Conservation (phyloP, 2,888 invertebrate species). For the Agonopterix heracliana region DNA sequence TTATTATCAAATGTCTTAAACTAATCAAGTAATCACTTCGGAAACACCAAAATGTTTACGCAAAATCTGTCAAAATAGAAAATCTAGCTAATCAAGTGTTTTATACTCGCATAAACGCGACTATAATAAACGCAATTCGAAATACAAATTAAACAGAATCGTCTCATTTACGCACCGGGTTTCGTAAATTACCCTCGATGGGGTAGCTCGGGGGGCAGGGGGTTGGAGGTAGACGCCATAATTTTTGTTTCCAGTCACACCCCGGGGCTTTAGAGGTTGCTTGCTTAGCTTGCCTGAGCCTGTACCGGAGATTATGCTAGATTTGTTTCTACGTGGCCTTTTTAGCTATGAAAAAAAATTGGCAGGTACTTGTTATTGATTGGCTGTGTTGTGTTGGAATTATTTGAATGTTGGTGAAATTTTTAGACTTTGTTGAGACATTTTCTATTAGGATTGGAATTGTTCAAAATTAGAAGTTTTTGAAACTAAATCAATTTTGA, state of each 20-base stretch:
- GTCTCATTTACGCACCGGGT: conserved; percentile 31
- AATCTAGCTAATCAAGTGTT: neutral
- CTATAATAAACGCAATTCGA: neutral
- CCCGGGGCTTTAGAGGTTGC: conserved; percentile 24
- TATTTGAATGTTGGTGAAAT: no score
- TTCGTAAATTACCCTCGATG: conserved; percentile 30
- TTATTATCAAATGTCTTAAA: no score
- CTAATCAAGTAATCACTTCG: neutral
- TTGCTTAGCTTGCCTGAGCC: conserved; percentile 9
- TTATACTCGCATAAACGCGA: no score
- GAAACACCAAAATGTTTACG: neutral
- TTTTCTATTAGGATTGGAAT: no score
- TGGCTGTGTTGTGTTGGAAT: no score
- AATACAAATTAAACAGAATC: conserved; percentile 23
- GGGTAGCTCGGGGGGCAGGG: conserved; percentile 9
- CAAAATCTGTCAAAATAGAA: neutral
- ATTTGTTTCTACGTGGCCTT: no score
- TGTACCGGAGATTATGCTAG: conserved; percentile 6
- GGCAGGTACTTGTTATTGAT: no score
- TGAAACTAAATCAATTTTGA: no score
- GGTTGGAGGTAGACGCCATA: conserved; percentile 26
- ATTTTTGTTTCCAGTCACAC: conserved; percentile 40
- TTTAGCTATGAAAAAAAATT: no score
- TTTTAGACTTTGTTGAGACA: no score
- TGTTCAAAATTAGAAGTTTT: no score